Base-by-base conservation (phyloP, 2,113 vertebrate genomes). In the Mustela lutreola region DNA sequence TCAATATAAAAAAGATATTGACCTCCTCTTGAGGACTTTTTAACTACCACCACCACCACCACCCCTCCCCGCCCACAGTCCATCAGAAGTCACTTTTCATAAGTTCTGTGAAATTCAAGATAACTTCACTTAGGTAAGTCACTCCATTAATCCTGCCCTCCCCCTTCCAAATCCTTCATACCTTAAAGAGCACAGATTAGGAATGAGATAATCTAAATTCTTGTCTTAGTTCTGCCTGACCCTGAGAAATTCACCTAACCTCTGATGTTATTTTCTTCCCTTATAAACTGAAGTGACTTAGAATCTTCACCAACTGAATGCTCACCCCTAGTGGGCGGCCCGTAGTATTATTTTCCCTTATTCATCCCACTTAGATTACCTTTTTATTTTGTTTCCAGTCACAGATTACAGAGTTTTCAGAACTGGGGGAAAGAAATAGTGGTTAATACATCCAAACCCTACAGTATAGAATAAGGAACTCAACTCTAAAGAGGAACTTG, bases 61-160 rank as follows among this genome's bases (percentile, higher is more conserved):
- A 33, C 15, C 42, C 42, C 16, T 18, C 53, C 87, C 10, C 21
- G n/a, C 21, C 31, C 24, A 84, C 73, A 78, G 26, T 48, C 28
- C 80, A 73, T 63, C 22, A 96, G 48, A 91, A 95, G 2, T 79
- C 45, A 82, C 28, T 95, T 88, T 94, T 87, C 56, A 48, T 84
- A 94, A 93, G 53, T 92, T 94, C 36, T 90, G 6, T 91, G 18
- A 92, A 70, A 90, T 86, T 93, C 45, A 95, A 93, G n/a, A 78
- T 84, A 79, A 83, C 31, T 89, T 97, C 71, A 85, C 60, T 91
- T 93, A 78, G 36, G 50, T 53, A 91, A 90, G 62, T 58, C 33
- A 94, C 58, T 62, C 60, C 73, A 56, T 33, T 89, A 92, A 92
- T 36, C 8, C 63, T 76, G 8, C 75, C 36, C 65, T 70, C 7